Evolutionary conservation across 2,888 invertebrate species (phyloP).

Genomic region (Loripinus fragilis): DNA sequence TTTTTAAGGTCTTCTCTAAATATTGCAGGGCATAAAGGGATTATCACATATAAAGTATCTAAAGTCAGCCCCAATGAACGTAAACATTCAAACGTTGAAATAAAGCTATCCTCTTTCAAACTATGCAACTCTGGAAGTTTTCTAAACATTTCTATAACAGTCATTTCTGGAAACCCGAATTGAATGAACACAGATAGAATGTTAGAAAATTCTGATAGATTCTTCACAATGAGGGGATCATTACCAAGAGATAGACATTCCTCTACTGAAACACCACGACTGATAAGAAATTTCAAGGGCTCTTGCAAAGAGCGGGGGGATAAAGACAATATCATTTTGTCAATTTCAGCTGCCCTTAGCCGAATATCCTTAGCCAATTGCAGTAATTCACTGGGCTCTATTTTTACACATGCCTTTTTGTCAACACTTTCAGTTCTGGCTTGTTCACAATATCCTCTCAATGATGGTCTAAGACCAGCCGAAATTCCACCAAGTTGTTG

Average conservation of each 20-base stretch:
- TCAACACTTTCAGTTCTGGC: neutral
- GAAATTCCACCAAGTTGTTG: too few relatives aligned
- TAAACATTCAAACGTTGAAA: slow-evolving; percentile 23
- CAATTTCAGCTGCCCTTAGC: slow-evolving; percentile 23
- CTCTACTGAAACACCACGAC: neutral
- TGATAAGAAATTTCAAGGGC: slow-evolving; percentile 5
- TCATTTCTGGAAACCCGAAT: slow-evolving; percentile 12
- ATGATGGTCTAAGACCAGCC: too few relatives aligned
- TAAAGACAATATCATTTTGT: slow-evolving; percentile 26
- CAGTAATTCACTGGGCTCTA: neutral
- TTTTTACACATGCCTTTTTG: neutral
- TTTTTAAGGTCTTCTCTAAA: slow-evolving; percentile 22
- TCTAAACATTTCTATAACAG: slow-evolving; percentile 17
- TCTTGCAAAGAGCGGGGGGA: slow-evolving; percentile 3
- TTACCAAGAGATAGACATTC: slow-evolving; percentile 9
- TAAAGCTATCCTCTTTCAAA: slow-evolving; percentile 6
- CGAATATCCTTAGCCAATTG: slow-evolving; percentile 20
- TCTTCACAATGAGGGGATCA: slow-evolving; percentile 12
- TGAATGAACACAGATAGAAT: neutral
- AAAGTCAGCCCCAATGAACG: slow-evolving; percentile 30
- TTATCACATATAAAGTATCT: slow-evolving; percentile 27
- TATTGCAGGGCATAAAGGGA: slow-evolving; percentile 30
- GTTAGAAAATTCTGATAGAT: slow-evolving; percentile 13
- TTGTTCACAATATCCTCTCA: too few relatives aligned
- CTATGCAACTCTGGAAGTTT: neutral